Percentiles rank a stretch among this genome's conserved stretches.
Conservation (phyloP, 2,888 invertebrate genomes). For the Parnassius smintheus region DNA sequence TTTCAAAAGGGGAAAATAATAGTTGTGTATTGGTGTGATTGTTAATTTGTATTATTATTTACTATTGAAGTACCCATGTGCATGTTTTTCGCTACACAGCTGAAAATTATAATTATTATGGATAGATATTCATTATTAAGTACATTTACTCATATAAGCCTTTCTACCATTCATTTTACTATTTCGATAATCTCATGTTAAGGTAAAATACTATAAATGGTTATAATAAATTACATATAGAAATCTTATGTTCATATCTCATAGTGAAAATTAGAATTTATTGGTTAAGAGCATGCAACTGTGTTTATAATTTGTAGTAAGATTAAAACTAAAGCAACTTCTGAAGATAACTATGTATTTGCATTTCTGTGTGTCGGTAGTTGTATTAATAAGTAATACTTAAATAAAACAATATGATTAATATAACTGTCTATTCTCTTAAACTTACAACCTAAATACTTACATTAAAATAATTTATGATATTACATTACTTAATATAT, state of each 20-base stretch:
- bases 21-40: not conserved
- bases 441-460: constrained; percentile 18
- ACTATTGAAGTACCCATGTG: not conserved
- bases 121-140: too few relatives aligned
- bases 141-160: not conserved
- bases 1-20: too few relatives aligned
- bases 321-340: not conserved
- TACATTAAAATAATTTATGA: constrained; percentile 49
- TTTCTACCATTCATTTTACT: not conserved
- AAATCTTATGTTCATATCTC: not conserved
- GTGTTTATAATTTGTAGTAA: not conserved
- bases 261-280: not conserved
- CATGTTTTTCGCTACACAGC: too few relatives aligned
- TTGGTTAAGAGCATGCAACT: not conserved
- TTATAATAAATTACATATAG: not conserved
- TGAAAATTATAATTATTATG: too few relatives aligned
- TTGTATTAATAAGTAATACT: constrained; percentile 26
- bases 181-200: not conserved
- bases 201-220: not conserved
- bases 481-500: constrained; percentile 45
- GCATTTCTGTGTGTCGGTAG: constrained; percentile 16
- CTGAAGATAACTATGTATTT: not conserved
- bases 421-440: constrained; percentile 35
- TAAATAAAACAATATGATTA: constrained; percentile 39
- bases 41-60: not conserved